Base-by-base conservation (phyloP, 2,888 invertebrate species). In the Drosophila neotestacea region DNA sequence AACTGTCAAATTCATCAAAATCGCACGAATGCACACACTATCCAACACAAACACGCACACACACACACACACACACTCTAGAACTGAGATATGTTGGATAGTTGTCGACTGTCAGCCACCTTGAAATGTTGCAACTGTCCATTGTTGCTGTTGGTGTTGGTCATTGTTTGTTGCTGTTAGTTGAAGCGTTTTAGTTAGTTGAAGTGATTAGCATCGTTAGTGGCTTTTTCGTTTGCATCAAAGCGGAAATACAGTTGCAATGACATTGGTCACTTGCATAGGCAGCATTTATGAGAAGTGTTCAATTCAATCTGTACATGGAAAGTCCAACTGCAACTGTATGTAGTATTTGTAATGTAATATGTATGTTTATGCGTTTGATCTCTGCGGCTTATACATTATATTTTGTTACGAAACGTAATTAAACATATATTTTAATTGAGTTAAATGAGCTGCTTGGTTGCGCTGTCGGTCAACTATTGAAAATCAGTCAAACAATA, bases 1-100 rank as follows among this genome's bases (percentile, higher is more conserved):
- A 91, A 89, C 89, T 91, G 91, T 90, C 91, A 91, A 91, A 90
- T 90, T 90, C 89, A 91, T 90, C 90, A 90, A 90, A 90, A 91
- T 90, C 89, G 84, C 91, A 90, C 91, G 86, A 86, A 64, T 78
- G 72, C 70, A 73, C 74, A 72, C 63, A 70, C 54, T n/a, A 27
- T 27, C 11, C 4, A 10, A 42, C 42, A 42, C 22, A 42, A 22
- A 65, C 41, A 42, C 41, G 44, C 65, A 58, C 22, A n/a, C 34
- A 52, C 48, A 7, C 42, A 6, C 13, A 13, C 39, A 50, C 42
- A 50, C 9, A 56, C 38, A 51, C 48, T 39, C 36, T 39, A 22
- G 48, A 27, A 54, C 10, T 22, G 32, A 36, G 46, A 54, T 42
- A 56, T 22, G 52, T 70, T 63, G 55, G 69, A 79, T 59, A 81